A percentile compares a stretch with the other conserved stretches of the same genome.
These are phyloP conservation scores for Pristiophorus japonicus DNA, from an alignment of 2,113 vertebrate genomes.

Conservation along the genomic window DNA sequence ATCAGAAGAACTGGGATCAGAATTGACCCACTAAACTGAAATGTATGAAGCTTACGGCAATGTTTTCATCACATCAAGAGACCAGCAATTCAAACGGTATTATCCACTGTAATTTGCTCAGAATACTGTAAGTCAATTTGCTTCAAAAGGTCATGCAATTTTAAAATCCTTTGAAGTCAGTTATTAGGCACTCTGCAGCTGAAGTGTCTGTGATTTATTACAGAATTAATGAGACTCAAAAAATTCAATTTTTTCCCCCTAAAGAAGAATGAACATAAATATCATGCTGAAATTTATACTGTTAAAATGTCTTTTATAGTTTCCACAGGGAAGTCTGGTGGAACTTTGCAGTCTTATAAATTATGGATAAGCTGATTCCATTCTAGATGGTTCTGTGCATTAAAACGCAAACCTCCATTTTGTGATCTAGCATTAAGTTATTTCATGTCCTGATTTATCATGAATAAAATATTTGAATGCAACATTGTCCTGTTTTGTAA, in stretches of 20 bases:
- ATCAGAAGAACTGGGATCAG: neutral
- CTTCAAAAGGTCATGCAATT: conserved; percentile 14
- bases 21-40: neutral
- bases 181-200: neutral
- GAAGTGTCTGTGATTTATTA: conserved; percentile 15
- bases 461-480: neutral
- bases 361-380: neutral
- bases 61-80: conserved; percentile 21
- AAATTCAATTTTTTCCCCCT: neutral
- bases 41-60: neutral
- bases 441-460: neutral
- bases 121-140: conserved; percentile 25
- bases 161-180: neutral
- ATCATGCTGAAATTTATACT: neutral
- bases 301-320: conserved; percentile 17
- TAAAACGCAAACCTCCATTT: neutral
- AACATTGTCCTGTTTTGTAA: neutral
- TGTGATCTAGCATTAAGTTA: neutral
- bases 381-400: neutral
- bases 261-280: neutral
- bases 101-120: neutral
- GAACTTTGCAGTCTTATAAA: neutral
- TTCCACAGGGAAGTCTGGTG: neutral
- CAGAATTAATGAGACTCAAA: conserved; percentile 8
- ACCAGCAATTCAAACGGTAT: conserved; percentile 19